Evolutionary conservation across 2,797 vertebrate genomes (phyloP), one percentile per base, ranked within the genome.

Genomic region (Macroramphosus scolopax): DNA sequence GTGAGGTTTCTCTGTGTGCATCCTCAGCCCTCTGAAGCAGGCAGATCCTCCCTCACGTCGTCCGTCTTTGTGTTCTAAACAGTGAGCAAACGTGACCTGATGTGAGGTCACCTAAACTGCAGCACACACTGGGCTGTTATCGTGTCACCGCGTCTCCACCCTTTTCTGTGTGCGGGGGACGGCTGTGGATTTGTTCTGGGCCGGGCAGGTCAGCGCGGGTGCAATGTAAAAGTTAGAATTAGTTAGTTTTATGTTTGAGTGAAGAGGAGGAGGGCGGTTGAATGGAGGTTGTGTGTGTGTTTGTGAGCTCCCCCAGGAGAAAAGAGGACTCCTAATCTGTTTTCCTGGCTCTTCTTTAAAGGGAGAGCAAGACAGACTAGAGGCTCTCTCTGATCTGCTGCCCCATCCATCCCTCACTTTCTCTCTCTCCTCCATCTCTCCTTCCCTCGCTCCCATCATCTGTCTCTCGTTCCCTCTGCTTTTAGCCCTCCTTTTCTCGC

Each of bases 281-380:
- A 75, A 74, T 69, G 64, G 67, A 60, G 58, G 63, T 56, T 62
- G 55, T 39, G 18, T 62, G 59, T 43, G 68, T 68, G 76, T 68
- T 61, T 55, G 63, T 16, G 59, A 38, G 71, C 61, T 81, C 77
- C 85, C 87, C 78, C 82, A 83, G 82, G 84, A 87, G 84, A 86
- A 84, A 86, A 87, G 79, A 80, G 77, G 78, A 84, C 75, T 86
- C 86, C 85, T 89, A 89, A 89, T 89, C 88, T 89, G 83, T 76
- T 89, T 89, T 89, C 77, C 86, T 89, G 88, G 88, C 88, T 86
- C 85, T 79, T 63, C 85, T 88, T 88, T 86, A 89, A 89, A 89
- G 88, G 70, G 74, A 83, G 87, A 85, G 77, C 79, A 82, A 86
- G 85, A 87, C 84, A 80, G 85, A 85, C 86, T 82, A 72, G 86